A percentile compares a stretch with the other conserved stretches of the same genome.
phyloP scores from a whole-genome alignment of 92 coral and sea anemone species.

The Pocillopora grandis region DNA sequence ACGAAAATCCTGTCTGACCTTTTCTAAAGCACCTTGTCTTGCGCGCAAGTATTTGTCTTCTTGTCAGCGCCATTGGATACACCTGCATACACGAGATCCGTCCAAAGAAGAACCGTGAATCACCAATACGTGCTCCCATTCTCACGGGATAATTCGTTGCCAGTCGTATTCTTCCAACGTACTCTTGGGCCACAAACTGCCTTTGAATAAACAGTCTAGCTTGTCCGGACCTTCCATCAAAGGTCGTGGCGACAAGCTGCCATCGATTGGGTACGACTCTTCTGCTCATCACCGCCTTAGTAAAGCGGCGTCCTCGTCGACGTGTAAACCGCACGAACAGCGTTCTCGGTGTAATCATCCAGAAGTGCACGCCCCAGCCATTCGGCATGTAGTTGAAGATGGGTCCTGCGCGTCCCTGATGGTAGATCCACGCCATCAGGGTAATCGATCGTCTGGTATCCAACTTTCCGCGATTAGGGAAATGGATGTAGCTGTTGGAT shows the following conservation, averaged over 20 bases:
- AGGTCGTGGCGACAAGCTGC: constrained; percentile 70
- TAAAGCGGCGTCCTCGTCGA: constrained; percentile 52
- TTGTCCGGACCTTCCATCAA: constrained; percentile 58
- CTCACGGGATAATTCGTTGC: constrained; percentile 63
- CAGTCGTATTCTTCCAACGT: constrained; percentile 58
- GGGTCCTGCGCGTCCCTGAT: constrained; percentile 76
- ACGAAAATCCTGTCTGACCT: constrained; percentile 33
- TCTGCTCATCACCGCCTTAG: constrained; percentile 39
- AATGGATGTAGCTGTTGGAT: constrained; percentile 62
- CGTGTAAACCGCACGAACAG: constrained; percentile 59
- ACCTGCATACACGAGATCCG: constrained; percentile 82
- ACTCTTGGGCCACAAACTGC: constrained; percentile 50
- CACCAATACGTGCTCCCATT: constrained; percentile 73
- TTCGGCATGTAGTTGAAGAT: constrained; percentile 77
- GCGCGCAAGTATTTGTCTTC: constrained; percentile 47
- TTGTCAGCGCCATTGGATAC: constrained; percentile 46
- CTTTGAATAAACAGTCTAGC: constrained; percentile 65
- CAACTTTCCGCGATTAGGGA: constrained; percentile 71
- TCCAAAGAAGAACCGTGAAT: constrained; percentile 65
- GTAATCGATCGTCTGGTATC: constrained; percentile 69
- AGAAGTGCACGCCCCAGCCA: constrained; percentile 74
- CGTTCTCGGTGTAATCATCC: constrained; percentile 65
- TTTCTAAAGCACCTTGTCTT: constrained; percentile 71
- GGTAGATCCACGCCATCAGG: constrained; percentile 74
- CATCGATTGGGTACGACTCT: constrained; percentile 59